Evolutionary conservation across 2,797 vertebrate genomes (phyloP).

Genomic region (Serranus cabrilla): DNA sequence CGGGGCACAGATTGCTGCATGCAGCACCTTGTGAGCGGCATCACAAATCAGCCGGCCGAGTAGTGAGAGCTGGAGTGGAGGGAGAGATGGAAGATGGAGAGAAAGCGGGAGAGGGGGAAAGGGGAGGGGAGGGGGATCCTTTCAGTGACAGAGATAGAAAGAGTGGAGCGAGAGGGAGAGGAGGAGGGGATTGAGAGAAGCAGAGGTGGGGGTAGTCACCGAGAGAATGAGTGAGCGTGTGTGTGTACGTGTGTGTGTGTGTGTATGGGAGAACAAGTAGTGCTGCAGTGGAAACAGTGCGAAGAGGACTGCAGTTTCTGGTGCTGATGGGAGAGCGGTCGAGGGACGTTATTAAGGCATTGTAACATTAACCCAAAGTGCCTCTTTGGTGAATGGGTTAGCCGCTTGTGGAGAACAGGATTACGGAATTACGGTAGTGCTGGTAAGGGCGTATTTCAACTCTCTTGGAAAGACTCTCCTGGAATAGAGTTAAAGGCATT

Average conservation of each 20-base stretch:
- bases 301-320: conserved; percentile 86
- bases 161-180: conserved; percentile 70
- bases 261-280: conserved; percentile 74
- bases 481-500: conserved; percentile 32
- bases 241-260: conserved; percentile 61
- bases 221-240: conserved; percentile 69
- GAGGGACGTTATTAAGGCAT: conserved; percentile 75
- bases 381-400: conserved; percentile 84
- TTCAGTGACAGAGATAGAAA: conserved; percentile 77
- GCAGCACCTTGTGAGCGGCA: conserved; percentile 83
- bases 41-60: conserved; percentile 81
- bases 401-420: conserved; percentile 76
- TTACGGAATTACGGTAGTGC: conserved; percentile 77
- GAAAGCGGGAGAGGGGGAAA: conserved; percentile 32
- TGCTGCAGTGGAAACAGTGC: conserved; percentile 86
- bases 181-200: conserved; percentile 79
- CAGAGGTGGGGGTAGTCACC: conserved; percentile 81
- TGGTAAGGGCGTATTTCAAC: conserved; percentile 80
- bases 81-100: conserved; percentile 65
- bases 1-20: conserved; percentile 78
- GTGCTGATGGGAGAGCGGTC: conserved; percentile 82
- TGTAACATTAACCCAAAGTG: conserved; percentile 82
- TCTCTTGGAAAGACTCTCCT: conserved; percentile 47
- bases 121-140: conserved; percentile 64
- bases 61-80: conserved; percentile 57